Conservation (phyloP, 1,140 invertebrate species). For the Eubasilissa regina region DNA sequence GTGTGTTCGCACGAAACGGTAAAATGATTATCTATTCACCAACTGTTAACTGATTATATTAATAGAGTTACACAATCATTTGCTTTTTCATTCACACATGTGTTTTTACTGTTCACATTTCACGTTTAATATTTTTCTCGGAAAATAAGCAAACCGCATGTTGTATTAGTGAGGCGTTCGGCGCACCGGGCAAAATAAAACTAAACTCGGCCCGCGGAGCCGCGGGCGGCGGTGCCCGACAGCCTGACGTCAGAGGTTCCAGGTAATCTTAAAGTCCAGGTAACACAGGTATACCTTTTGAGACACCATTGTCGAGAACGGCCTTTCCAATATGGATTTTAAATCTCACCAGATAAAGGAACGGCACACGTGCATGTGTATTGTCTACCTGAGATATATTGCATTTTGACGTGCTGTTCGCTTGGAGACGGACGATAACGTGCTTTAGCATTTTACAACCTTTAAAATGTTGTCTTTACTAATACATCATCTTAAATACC, state of each 20-base stretch:
- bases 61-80: neutral
- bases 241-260: conserved; percentile 51
- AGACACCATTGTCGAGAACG: conserved; percentile 33
- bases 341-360: conserved; percentile 41
- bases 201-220: conserved; percentile 46
- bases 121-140: neutral
- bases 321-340: conserved; percentile 43
- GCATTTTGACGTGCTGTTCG: conserved; percentile 29
- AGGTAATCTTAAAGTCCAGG: conserved; percentile 47
- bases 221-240: conserved; percentile 17
- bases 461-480: neutral
- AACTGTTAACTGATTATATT: neutral
- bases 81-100: neutral
- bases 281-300: conserved; percentile 42
- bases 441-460: conserved; percentile 14
- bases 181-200: conserved; percentile 43
- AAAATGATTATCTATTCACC: too few species aligned
- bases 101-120: conserved; percentile 23
- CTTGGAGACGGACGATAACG: conserved; percentile 12
- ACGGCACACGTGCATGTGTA: conserved; percentile 38
- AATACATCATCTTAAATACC: conserved; percentile 5
- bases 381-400: conserved; percentile 36
- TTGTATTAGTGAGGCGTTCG: neutral
- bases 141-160: neutral
- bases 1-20: too few species aligned